Evolutionary conservation across 1,140 invertebrate genomes (phyloP), one percentile per base, ranked within the genome.

Genomic region (Cataglyphis hispanica): DNA sequence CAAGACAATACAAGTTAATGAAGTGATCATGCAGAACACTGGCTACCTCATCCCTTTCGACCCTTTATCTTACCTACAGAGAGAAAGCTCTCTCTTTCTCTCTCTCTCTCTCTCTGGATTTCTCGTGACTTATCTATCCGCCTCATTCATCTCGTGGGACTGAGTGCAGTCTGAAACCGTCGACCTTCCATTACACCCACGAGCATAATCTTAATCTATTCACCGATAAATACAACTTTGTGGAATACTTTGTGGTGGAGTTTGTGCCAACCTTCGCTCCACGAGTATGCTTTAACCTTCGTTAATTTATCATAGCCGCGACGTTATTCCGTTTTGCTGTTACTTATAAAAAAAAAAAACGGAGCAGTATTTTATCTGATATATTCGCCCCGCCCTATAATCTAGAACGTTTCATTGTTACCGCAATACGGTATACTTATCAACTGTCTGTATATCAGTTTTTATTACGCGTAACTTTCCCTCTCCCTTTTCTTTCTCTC

Each of bases 161-260:
- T 43, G 78, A 83, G 66, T 72, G 78, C 78, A 83, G 78, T 37
- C 50, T 72, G 78, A 83, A 83, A 72, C 78, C 78, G 78, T 72
- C 66, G 78, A 83, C 78, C 78, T 72, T 83, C 78, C 78, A 83
- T 83, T 83, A 83, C 78, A 72, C 37, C 53, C 53, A 43, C 78
- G 37, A 72, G 67, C 78, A 83, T 83, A 83, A 83, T 83, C 78
- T 83, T 83, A 83, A 83, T 83, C 78, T 83, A 72, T 83, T 83
- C 66, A 72, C 66, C 78, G 78, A 83, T 83, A 83, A 83, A 83
- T 83, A 72, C 53, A 83, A 83, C 78, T 83, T 83, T 83, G 78
- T 72, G 67, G 78, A 81, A 81, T 81, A 81, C 37, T 81, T 72
- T 19, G 78, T 66, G 66, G 37, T 43, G 19, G 11, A 72, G 67